Evolutionary conservation across 2,113 vertebrate species (phyloP).

Genomic region (Sarotherodon lohbergeri): DNA sequence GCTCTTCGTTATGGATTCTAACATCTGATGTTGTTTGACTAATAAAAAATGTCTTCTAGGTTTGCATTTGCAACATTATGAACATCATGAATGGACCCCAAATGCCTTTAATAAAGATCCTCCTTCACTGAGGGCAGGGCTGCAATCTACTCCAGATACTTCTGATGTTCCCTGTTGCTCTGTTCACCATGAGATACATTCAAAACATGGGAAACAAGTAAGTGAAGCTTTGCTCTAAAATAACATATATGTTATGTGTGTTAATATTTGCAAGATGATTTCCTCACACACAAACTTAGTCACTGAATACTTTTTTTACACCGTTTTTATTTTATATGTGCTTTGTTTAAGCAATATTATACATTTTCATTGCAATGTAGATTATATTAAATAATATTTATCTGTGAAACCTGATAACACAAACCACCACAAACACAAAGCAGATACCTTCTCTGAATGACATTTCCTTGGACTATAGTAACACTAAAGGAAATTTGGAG

Average conservation of each 20-base stretch:
- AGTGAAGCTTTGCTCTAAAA: background rate
- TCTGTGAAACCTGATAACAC: background rate
- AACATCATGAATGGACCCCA: background rate
- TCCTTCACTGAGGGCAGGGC: background rate
- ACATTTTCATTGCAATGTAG: background rate
- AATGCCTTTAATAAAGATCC: background rate
- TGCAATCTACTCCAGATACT: background rate
- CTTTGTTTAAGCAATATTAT: background rate
- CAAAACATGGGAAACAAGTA: background rate
- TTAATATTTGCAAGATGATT: background rate
- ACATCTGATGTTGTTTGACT: background rate
- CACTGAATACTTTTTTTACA: background rate
- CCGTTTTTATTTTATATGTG: background rate
- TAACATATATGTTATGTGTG: rapidly evolving
- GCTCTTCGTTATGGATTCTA: background rate
- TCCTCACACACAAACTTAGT: background rate
- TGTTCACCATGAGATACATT: background rate
- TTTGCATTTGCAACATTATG: background rate
- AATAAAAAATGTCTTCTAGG: background rate
- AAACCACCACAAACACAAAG: background rate
- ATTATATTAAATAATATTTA: background rate
- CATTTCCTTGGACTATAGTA: background rate
- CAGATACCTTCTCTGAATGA: background rate
- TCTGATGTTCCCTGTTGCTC: background rate
- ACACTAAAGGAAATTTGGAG: rapidly evolving